These are phyloP conservation scores for Argyrosomus regius DNA, from an alignment of 2,797 vertebrate genomes.

Conservation along the genomic window DNA sequence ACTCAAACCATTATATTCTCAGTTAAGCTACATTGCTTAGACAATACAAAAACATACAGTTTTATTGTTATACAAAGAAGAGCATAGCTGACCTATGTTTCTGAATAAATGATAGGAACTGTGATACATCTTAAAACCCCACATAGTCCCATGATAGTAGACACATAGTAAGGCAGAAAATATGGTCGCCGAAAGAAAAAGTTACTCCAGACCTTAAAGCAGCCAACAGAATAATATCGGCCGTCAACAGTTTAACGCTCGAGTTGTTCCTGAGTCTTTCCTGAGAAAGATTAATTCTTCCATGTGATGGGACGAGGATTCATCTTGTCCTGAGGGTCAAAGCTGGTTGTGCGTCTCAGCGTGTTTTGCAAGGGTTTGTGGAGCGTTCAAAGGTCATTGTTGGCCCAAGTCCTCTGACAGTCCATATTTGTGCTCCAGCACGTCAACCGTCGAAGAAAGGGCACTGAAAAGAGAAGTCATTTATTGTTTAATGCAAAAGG, in stretches of 20 bases:
- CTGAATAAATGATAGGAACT: slow-evolving; percentile 8
- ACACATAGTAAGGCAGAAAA: slow-evolving; percentile 13
- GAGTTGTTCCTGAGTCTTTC: slow-evolving; percentile 25
- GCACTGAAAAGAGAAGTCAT: slow-evolving; percentile 85
- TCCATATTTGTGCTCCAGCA: slow-evolving; percentile 89
- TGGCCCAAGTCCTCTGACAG: slow-evolving; percentile 77
- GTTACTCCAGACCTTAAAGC: slow-evolving; percentile 17
- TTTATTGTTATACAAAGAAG: not conserved
- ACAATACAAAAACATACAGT: slow-evolving; percentile 5
- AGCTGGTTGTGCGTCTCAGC: slow-evolving; percentile 66
- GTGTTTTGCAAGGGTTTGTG: slow-evolving; percentile 36
- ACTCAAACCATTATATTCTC: slow-evolving; percentile 1
- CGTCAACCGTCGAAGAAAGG: slow-evolving; percentile 85
- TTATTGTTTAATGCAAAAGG: slow-evolving; percentile 30
- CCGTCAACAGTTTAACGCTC: not conserved
- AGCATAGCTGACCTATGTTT: not conserved
- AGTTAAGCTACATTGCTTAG: not conserved
- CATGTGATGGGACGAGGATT: not conserved
- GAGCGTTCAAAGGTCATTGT: slow-evolving; percentile 57
- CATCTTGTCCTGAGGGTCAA: slow-evolving; percentile 17
- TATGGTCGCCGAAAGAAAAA: not conserved
- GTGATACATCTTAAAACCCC: not conserved
- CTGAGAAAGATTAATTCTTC: slow-evolving; percentile 1
- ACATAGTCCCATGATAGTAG: not conserved
- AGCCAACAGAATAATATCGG: not conserved